Evolutionary conservation across 1,140 invertebrate species (phyloP).

Genomic region (Euborellia annulipes): DNA sequence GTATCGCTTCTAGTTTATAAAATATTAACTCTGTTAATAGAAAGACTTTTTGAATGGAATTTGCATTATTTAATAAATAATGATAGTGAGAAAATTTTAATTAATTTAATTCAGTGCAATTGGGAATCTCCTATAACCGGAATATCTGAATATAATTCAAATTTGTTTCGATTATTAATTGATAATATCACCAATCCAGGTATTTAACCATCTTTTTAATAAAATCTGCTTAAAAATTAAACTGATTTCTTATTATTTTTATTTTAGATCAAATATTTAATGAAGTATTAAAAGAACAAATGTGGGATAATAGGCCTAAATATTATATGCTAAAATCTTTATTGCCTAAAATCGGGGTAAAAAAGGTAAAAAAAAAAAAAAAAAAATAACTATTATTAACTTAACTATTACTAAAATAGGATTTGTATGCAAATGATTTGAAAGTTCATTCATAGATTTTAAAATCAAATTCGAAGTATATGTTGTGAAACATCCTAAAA

Average conservation of each 20-base stretch:
- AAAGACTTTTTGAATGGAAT: too few relatives aligned
- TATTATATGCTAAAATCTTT: neutral
- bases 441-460: too few relatives aligned
- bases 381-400: too few relatives aligned
- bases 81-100: too few relatives aligned
- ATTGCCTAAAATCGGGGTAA: neutral
- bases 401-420: too few relatives aligned
- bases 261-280: neutral
- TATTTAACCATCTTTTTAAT: too few relatives aligned
- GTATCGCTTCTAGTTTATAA: too few relatives aligned
- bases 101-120: neutral
- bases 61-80: too few relatives aligned
- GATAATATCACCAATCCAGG: neutral
- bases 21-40: too few relatives aligned
- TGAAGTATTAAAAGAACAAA: neutral
- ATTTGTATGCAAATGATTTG: too few relatives aligned
- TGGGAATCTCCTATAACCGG: conserved; percentile 2
- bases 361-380: neutral
- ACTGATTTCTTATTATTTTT: neutral
- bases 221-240: neutral
- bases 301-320: conserved; percentile 1
- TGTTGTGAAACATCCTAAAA: too few relatives aligned
- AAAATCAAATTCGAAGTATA: too few relatives aligned
- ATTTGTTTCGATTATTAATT: neutral
- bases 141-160: neutral